These are phyloP conservation scores for Gallinago paraguaiae DNA, from an alignment of 2,113 vertebrate genomes.

Conservation along the genomic window DNA sequence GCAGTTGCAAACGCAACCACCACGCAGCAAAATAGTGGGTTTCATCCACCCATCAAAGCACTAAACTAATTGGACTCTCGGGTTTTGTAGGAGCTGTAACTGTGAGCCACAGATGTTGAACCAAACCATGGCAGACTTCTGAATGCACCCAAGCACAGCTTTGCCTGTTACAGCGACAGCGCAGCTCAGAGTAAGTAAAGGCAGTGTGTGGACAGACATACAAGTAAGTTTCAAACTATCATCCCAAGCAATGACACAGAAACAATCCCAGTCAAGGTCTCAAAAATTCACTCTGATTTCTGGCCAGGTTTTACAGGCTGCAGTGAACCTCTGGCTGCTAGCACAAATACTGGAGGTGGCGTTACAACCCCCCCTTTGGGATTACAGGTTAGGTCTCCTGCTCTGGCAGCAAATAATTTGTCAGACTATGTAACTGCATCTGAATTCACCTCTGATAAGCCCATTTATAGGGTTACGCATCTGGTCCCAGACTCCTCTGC, in stretches of 20 bases:
- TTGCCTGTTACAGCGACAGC: neutral
- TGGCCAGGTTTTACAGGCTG: neutral
- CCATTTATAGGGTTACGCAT: neutral
- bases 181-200: neutral
- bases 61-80: neutral
- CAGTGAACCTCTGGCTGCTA: neutral
- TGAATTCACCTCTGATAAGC: neutral
- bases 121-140: neutral
- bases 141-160: neutral
- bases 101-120: neutral
- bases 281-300: neutral
- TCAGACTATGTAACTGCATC: neutral
- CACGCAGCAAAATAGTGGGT: neutral
- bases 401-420: neutral
- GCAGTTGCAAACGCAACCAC: neutral
- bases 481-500: neutral
- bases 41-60: neutral
- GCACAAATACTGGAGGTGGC: neutral
- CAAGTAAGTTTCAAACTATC: neutral
- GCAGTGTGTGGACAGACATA: rapidly evolving
- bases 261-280: rapidly evolving
- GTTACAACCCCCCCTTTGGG: neutral
- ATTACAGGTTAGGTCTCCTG: neutral
- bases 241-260: neutral
- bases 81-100: neutral